Evolutionary conservation across 35 echinoderm and acorn worm species (phyloP), one percentile per base, ranked within the genome.

Genomic region (Ophiothrix spiculata): DNA sequence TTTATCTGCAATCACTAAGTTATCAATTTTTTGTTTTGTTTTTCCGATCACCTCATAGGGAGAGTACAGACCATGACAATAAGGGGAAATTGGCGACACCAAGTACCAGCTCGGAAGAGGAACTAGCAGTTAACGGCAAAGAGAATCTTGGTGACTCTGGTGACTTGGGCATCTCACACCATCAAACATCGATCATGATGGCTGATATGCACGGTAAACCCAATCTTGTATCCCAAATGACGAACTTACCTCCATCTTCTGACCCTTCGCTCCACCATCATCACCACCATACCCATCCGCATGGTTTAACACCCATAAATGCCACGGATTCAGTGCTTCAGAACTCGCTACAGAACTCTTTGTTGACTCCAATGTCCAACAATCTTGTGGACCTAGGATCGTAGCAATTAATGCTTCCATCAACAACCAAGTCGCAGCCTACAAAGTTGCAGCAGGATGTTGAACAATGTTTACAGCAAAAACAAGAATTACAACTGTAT

Each of bases 341-440:
- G 81, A 90, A 90, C 81, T 90, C 88, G 60, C 81, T 90, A 38
- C 88, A 90, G 74, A 90, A 90, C 75, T 83, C 88, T 35, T 84
- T 90, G 88, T 69, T 90, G 73, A 39, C 86, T n/a, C 88, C 88
- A 74, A 90, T 90, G 88, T 79, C 88, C 64, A 90, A 79, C 81
- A 90, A 90, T 74, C 81, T 90, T 17, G 88, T 90, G 81, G 88
- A 90, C 41, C 83, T 90, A 81, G 88, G 88, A 60, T 90, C 81
- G 81, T 84, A 84, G 81, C 81, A 60, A 84, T 37, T 54, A 19
- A 16, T 33, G n/a, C n/a, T n/a, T n/a, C 31, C 81, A 16, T 13
- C 11, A 63, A 25, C 1, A 36, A 37, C 36, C 11, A 34, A 79
- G 31, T 37, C 37, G 60, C 60, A 69, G 60, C 60, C 6, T 19